Evolutionary conservation across 2,888 invertebrate genomes (phyloP), one percentile per base, ranked within the genome.

Genomic region (Formica aserva): DNA sequence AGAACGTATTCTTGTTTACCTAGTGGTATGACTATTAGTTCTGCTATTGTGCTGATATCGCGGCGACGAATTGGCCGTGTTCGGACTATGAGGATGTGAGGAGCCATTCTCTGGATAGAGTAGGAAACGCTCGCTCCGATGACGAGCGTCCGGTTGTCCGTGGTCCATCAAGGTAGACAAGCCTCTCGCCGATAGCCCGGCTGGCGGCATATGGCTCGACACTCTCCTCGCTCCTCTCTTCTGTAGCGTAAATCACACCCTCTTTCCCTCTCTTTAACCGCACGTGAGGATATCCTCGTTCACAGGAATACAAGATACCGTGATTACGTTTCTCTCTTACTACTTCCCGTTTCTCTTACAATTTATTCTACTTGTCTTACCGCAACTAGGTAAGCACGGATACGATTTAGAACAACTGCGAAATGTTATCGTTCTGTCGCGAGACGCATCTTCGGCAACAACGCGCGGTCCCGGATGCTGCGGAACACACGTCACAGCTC

Each of bases 131-230:
- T 95, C 94, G 94, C 92, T 94, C 93, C 94, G 94, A 94, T 94
- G 94, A 94, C 94, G 94, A 94, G 94, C 94, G 92, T 95, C 94
- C 77, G 94, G 94, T 93, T 94, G 94, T 94, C 94, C 94, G 94
- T 94, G 94, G 94, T 95, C 94, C 94, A 95, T 95, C 93, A 94
- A 94, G 92, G 91, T 94, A 94, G 93, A 94, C 93, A 94, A 94
- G 93, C 94, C 94, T 94, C 93, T 94, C 72, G 94, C 94, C 94
- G 94, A 94, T 91, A 94, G 91, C 94, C 94, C 94, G 94, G 94
- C 94, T 91, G 94, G 94, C 92, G 94, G 94, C 94, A 95, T 95
- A 94, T 93, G 94, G 94, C 92, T 91, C 83, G 85, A 92, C 88
- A 90, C 92, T 91, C 90, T 87, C 83, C 57, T 74, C 82, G 77